Conservation (phyloP, 2,888 invertebrate species). For the Cordilura impudica region DNA sequence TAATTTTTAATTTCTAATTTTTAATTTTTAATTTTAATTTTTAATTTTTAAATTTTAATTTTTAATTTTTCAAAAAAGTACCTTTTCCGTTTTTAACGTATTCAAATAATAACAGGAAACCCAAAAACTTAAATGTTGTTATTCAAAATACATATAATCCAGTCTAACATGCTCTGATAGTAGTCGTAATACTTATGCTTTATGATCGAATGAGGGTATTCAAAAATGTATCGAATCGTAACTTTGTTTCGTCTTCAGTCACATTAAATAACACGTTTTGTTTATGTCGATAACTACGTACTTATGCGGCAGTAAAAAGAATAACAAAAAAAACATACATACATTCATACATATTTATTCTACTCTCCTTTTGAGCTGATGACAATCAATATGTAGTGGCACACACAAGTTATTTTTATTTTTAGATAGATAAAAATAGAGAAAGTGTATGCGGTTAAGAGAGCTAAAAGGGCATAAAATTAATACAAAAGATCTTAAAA, state of each 20-base stretch:
- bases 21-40: too few species aligned
- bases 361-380: not conserved
- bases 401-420: not conserved
- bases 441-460: not conserved
- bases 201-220: conserved; percentile 1
- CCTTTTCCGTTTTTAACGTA: too few species aligned
- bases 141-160: too few species aligned
- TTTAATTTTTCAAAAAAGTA: too few species aligned
- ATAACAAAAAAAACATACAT: not conserved
- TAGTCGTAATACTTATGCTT: too few species aligned
- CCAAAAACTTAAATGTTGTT: too few species aligned
- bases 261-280: conserved; percentile 36
- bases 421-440: conserved; percentile 16
- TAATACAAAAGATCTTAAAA: conserved; percentile 50
- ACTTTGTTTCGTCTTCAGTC: conserved; percentile 39
- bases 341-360: too few species aligned
- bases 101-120: too few species aligned
- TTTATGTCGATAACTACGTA: conserved; percentile 3
- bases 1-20: too few species aligned
- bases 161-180: too few species aligned
- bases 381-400: not conserved
- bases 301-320: conserved; percentile 18
- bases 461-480: conserved; percentile 44
- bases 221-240: conserved; percentile 32
- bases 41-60: too few species aligned